Percentiles rank a stretch among this genome's conserved stretches.
Evolutionary conservation across 1,140 invertebrate genomes (phyloP).

Genomic region (Steinernema feltiae): DNA sequence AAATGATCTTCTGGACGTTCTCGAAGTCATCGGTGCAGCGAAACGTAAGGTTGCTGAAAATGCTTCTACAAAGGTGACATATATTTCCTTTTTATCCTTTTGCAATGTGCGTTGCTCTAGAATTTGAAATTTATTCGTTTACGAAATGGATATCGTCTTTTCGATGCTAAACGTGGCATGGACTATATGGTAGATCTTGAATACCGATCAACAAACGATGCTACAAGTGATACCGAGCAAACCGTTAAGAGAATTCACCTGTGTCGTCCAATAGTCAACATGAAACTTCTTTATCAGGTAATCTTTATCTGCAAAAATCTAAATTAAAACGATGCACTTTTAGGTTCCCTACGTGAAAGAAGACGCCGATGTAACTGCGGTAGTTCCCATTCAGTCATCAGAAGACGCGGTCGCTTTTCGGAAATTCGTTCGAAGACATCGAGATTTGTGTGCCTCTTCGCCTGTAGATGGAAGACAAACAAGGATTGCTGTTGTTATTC

Average conservation of each 20-base stretch:
- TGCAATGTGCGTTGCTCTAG: constrained; percentile 2
- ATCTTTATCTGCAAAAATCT: background rate
- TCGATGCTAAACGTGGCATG: constrained; percentile 52
- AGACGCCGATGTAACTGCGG: constrained; percentile 54
- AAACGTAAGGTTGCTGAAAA: constrained; percentile 30
- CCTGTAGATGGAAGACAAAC: constrained; percentile 39
- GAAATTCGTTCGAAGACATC: constrained; percentile 31
- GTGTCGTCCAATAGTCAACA: constrained; percentile 48
- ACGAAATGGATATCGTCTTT: constrained; percentile 47
- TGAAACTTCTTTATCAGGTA: constrained; percentile 50
- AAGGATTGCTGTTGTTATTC: constrained; percentile 35
- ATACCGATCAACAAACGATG: constrained; percentile 31
- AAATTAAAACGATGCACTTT: constrained; percentile 13
- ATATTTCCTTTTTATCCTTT: background rate
- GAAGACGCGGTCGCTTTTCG: constrained; percentile 39
- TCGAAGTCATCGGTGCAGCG: constrained; percentile 41
- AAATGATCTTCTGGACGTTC: constrained; percentile 45
- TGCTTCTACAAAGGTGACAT: background rate
- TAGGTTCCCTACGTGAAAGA: constrained; percentile 58
- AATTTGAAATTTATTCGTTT: constrained; percentile 42
- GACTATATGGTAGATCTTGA: constrained; percentile 55
- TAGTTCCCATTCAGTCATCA: constrained; percentile 43
- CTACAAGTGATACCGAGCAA: background rate
- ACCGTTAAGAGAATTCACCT: constrained; percentile 39
- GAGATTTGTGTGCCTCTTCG: constrained; percentile 30